Base-by-base conservation (phyloP, 2,888 invertebrate species). In the Eilema sororculum region DNA sequence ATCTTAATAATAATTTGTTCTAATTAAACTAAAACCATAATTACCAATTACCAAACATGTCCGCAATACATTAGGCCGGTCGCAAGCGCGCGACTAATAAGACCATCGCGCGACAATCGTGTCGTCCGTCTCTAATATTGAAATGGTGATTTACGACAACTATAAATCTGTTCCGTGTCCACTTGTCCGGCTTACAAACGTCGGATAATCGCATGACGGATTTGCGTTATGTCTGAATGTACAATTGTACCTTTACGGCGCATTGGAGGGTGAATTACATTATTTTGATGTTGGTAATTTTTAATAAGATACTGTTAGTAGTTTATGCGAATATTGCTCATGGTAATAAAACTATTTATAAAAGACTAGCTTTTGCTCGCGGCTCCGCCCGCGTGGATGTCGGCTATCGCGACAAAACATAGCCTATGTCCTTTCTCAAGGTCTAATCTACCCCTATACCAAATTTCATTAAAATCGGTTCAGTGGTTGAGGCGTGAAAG, bases 111-210 rank as follows among this genome's bases (percentile, higher is more conserved):
- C 76, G 77, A 79, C 82, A 79, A 81, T 85, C 78, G 79, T 69
- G 76, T 65, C 67, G 69, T 73, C 30, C 79, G 80, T 81, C 82
- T 83, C 84, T 86, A 89, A 90, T 92, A 92, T 92, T 92, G 92
- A 90, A 90, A 90, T 90, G 85, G 90, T 92, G 91, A 92, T 92
- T 89, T 91, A 92, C 86, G 81, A 75, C 82, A 82, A 87, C 85
- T 90, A 92, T 92, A 92, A 93, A 94, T 92, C 91, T 90, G 91
- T 88, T 88, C 78, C 88, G 84, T 88, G 91, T 89, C 90, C 89
- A 82, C 86, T 84, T 90, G 91, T 90, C 89, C 85, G 78, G 84
- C 87, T 88, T 90, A 91, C 92, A 87, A 90, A 87, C 90, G 90
- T 85, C 84, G 93, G 94, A 93, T 93, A 93, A 82, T 82, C 81